Percentiles rank a stretch among this genome's conserved stretches.
phyloP scores from a whole-genome alignment of 2,113 vertebrate genomes.

The Catharus minimus region DNA sequence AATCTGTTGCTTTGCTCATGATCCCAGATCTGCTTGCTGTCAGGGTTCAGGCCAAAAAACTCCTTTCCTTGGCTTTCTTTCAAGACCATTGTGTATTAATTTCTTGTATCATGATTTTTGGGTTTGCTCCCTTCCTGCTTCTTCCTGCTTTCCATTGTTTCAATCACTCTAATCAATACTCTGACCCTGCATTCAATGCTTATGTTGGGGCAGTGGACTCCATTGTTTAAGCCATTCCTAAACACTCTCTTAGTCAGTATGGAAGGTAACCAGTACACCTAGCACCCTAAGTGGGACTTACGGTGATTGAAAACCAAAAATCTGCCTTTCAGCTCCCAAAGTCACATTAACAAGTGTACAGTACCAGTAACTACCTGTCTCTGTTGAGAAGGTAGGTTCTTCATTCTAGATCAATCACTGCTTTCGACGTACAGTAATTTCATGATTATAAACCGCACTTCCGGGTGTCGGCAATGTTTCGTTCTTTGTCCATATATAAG shows the following conservation, averaged over 20 bases:
- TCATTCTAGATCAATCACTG: rapidly evolving
- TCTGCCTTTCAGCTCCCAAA: not conserved
- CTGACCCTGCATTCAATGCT: not conserved
- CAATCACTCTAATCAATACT: not conserved
- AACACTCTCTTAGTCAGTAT: not conserved
- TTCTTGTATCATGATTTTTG: not conserved
- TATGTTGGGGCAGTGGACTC: not conserved
- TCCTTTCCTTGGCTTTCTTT: not conserved
- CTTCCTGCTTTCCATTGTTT: not conserved
- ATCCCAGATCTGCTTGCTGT: not conserved
- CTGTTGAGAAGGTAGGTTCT: not conserved
- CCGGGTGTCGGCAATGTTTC: too few relatives aligned
- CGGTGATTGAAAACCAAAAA: not conserved
- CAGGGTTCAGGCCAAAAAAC: not conserved
- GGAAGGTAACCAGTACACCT: not conserved
- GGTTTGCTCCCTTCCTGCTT: not conserved
- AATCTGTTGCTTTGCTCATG: not conserved
- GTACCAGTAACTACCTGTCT: not conserved
- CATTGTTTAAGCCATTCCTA: not conserved
- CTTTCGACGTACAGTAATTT: not conserved
- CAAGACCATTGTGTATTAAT: conserved; percentile 16
- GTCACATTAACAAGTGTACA: not conserved
- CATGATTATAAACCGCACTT: too few relatives aligned
- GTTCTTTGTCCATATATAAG: too few relatives aligned
- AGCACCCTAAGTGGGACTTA: not conserved